phyloP scores from a whole-genome alignment of 2,888 invertebrate genomes.

The Coelinius sp. region DNA sequence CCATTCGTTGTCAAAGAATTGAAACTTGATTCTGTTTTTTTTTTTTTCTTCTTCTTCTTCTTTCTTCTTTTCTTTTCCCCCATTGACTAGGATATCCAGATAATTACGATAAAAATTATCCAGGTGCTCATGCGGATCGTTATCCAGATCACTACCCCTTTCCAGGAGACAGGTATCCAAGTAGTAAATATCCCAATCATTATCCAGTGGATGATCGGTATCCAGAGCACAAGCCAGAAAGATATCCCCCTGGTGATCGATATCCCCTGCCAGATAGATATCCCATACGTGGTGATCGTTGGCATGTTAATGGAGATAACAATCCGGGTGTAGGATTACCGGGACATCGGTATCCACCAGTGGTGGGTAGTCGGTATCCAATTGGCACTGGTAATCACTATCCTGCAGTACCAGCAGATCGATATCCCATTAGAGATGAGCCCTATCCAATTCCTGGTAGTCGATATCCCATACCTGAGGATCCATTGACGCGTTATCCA shows the following conservation, averaged over 20 bases:
- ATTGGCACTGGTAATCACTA: constrained; percentile 31
- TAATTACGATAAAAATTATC: constrained; percentile 62
- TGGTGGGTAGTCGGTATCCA: constrained; percentile 41
- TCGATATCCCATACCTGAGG: constrained; percentile 54
- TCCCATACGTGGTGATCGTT: constrained; percentile 69
- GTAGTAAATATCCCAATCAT: constrained; percentile 46
- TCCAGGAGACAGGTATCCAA: constrained; percentile 46
- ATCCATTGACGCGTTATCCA: constrained; percentile 64
- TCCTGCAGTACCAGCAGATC: constrained; percentile 66
- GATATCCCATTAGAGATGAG: constrained; percentile 71
- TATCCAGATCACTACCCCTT: constrained; percentile 50
- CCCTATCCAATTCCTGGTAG: constrained; percentile 67
- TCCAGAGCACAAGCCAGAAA: constrained; percentile 52
- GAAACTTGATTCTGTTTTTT: too few species aligned
- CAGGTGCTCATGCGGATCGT: constrained; percentile 51
- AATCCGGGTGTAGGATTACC: constrained; percentile 67
- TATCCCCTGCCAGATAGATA: constrained; percentile 70
- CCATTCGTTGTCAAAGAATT: too few species aligned
- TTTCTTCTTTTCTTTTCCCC: background rate
- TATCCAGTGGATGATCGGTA: constrained; percentile 55
- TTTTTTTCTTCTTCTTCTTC: background rate
- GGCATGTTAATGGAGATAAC: constrained; percentile 72
- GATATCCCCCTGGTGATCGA: constrained; percentile 58
- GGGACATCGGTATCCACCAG: constrained; percentile 67
- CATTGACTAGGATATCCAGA: constrained; percentile 61